A percentile compares a stretch with the other conserved stretches of the same genome.
Conservation (phyloP, 2,888 invertebrate species). For the Epicampocera succincta region DNA sequence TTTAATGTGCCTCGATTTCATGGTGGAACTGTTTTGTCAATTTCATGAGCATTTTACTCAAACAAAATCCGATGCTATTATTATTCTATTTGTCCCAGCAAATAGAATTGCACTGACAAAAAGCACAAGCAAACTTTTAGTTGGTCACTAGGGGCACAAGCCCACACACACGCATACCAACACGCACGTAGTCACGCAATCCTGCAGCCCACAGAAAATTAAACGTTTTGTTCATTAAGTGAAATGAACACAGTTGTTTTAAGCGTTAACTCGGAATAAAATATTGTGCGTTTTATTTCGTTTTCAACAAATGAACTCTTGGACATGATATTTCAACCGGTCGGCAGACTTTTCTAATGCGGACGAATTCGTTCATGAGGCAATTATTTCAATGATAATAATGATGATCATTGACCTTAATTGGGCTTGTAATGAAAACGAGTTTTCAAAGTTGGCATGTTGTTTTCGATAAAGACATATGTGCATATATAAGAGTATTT, state of each 20-base stretch:
- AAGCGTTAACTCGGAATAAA: slow-evolving; percentile 50
- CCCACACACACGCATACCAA: not conserved
- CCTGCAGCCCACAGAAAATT: not conserved
- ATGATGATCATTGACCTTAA: slow-evolving; percentile 33
- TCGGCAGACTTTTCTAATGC: slow-evolving; percentile 1
- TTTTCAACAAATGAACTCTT: slow-evolving; percentile 51
- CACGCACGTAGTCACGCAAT: no score
- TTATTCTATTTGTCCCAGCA: slow-evolving; percentile 10
- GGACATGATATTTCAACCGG: slow-evolving; percentile 41
- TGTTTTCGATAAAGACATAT: no score
- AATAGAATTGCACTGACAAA: not conserved
- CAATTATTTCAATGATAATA: slow-evolving; percentile 1
- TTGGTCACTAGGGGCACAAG: not conserved
- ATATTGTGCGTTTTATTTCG: slow-evolving; percentile 55
- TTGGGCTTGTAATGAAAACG: slow-evolving; percentile 21
- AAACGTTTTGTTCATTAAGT: slow-evolving; percentile 43
- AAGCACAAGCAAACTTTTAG: slow-evolving; percentile 25
- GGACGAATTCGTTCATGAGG: slow-evolving; percentile 27
- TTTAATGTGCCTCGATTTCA: not conserved
- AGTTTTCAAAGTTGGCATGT: no score
- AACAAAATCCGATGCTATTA: not conserved
- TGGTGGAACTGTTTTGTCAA: slow-evolving; percentile 14
- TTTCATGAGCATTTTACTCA: slow-evolving; percentile 4
- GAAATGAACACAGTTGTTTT: slow-evolving; percentile 46
- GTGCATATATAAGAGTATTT: no score